phyloP scores from a whole-genome alignment of 1,140 invertebrate species.

The Drosophila azteca region DNA sequence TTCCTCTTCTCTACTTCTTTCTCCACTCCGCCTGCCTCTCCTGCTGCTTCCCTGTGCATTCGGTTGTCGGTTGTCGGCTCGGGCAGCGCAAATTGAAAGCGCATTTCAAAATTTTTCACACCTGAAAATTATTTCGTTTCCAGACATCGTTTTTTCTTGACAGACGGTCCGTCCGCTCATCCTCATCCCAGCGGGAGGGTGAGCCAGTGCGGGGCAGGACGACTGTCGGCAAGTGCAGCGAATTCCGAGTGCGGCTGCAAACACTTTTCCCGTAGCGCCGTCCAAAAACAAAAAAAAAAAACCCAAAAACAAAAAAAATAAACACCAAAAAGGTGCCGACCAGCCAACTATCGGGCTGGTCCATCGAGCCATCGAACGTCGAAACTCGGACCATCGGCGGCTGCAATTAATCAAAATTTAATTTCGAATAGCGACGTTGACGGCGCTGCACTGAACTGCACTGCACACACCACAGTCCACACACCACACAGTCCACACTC shows the following conservation, averaged over 20 bases:
- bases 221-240: slow-evolving; percentile 62
- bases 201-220: neutral
- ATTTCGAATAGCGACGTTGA: slow-evolving; percentile 71
- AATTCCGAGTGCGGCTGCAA: slow-evolving; percentile 62
- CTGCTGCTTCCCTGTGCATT: slow-evolving; percentile 6
- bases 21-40: neutral
- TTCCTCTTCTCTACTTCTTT: neutral
- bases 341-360: neutral
- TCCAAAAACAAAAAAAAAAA: neutral
- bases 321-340: slow-evolving; percentile 64
- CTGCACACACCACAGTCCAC: neutral
- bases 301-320: neutral
- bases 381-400: slow-evolving; percentile 8
- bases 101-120: slow-evolving; percentile 81
- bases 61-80: slow-evolving; percentile 20
- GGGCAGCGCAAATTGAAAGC: slow-evolving; percentile 78
- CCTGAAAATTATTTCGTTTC: slow-evolving; percentile 80
- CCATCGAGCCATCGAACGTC: too few species aligned
- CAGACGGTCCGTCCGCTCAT: slow-evolving; percentile 29
- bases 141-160: slow-evolving; percentile 32
- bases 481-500: neutral
- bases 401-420: slow-evolving; percentile 81
- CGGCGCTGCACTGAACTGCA: slow-evolving; percentile 19
- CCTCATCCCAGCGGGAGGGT: slow-evolving; percentile 39
- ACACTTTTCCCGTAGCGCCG: slow-evolving; percentile 78